These are phyloP conservation scores for Drosophila ambigua DNA, from an alignment of 1,140 invertebrate genomes.

Conservation along the genomic window DNA sequence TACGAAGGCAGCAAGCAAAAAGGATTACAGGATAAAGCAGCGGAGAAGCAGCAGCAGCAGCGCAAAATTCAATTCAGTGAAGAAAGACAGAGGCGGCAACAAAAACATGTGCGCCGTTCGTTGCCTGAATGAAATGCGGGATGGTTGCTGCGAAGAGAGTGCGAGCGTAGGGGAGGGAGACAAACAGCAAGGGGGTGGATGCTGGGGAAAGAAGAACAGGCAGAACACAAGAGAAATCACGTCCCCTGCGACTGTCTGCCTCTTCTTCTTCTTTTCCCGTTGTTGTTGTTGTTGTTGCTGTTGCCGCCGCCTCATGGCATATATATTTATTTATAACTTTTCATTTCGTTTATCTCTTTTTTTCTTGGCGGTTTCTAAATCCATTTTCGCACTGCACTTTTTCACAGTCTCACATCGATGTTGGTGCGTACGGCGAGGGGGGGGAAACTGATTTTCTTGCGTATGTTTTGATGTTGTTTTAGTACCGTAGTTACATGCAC, in stretches of 20 bases:
- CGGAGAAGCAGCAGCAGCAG: constrained; percentile 20
- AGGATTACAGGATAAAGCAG: constrained; percentile 74
- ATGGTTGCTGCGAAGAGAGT: neutral
- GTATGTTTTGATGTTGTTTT: constrained; percentile 23
- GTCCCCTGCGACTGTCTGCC: constrained; percentile 59
- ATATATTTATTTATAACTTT: constrained; percentile 82
- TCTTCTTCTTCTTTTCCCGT: constrained; percentile 15
- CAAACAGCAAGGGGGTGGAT: constrained; percentile 6
- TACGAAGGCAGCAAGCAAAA: constrained; percentile 48
- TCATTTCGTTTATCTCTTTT: constrained; percentile 75
- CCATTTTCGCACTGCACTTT: constrained; percentile 45
- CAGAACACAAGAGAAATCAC: constrained; percentile 74
- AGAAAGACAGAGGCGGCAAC: constrained; percentile 51
- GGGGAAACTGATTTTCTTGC: neutral
- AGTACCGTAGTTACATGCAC: constrained; percentile 34
- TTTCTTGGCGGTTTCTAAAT: constrained; percentile 18
- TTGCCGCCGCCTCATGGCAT: constrained; percentile 61
- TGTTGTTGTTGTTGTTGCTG: constrained; percentile 14
- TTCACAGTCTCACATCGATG: neutral
- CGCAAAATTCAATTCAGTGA: constrained; percentile 31
- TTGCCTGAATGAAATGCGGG: constrained; percentile 52
- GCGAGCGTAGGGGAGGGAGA: constrained; percentile 7
- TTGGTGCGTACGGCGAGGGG: neutral
- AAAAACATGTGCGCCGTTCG: constrained; percentile 63
- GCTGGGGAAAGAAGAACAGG: constrained; percentile 39